Base-by-base conservation (phyloP, 2,888 invertebrate genomes). In the Rhyacophila evoluta region DNA sequence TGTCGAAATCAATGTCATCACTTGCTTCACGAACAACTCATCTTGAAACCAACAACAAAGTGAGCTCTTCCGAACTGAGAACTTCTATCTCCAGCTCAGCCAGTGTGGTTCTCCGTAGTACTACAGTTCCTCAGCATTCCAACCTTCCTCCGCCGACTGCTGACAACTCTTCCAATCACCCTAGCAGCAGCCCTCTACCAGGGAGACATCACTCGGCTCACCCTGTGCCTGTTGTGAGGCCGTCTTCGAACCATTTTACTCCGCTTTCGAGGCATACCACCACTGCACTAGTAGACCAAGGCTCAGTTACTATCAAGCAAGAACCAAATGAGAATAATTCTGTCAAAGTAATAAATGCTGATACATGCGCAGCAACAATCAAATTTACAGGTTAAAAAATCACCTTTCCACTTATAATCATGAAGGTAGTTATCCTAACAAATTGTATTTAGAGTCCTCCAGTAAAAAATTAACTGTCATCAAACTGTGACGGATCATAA, bases 11-110 rank as follows among this genome's bases (percentile, higher is more conserved):
- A 19, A 83, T 84, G 83, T 83, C 84, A 28, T 75, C 84, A 2
- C 74, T 82, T 2, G 67, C 78, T n/a, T 70, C 81, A n/a, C 72
- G 78, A 81, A 25, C 81, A 36, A 67, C 83, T 15, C 79, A 84
- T 83, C 78, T 79, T 82, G 78, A 85, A 84, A 84, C 84, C 84
- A 41, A 84, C 84, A 36, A 84, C 84, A 76, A 86, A 86, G 79
- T 77, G 83, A 77, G 80, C 55, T 11, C 75, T 38, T 80, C 72
- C 19, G 80, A 81, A 80, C 75, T 85, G 84, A 33, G 85, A 83
- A 81, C 84, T 76, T 72, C 83, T 82, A 55, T 83, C 70, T 78
- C 83, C 78, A 78, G 83, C 81, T 41, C 82, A 78, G 78, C 82
- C 80, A 82, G 80, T 83, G 71, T 83, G 71, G 36, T 84, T 83